Evolutionary conservation across 2,113 vertebrate genomes (phyloP).

Genomic region (Merops nubicus): DNA sequence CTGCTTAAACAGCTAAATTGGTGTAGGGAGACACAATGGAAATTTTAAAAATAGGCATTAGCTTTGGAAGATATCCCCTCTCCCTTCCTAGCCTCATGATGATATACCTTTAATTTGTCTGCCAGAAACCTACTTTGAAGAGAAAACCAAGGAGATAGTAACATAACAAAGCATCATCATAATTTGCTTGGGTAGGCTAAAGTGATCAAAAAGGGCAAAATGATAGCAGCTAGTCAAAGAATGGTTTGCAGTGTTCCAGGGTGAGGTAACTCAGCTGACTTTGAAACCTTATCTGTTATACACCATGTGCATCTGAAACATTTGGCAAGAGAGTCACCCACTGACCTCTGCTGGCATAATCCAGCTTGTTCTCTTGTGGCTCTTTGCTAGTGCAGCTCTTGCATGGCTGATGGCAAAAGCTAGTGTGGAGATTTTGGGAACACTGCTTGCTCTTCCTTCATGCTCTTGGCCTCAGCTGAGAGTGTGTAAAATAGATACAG

Average conservation of each 20-base stretch:
- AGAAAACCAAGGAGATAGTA: not conserved
- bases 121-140: not conserved
- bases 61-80: not conserved
- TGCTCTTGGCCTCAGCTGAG: not conserved
- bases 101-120: not conserved
- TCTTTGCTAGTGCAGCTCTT: not conserved
- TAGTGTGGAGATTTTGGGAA: not conserved
- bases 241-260: not conserved
- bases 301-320: not conserved
- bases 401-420: not conserved
- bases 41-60: not conserved
- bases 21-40: not conserved
- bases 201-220: not conserved
- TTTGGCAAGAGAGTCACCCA: constrained; percentile 6
- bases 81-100: not conserved
- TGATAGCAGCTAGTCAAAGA: not conserved
- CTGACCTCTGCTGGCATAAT: constrained; percentile 55
- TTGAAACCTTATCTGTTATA: not conserved
- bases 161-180: not conserved
- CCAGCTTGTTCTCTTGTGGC: not conserved
- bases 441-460: not conserved
- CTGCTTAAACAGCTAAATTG: not conserved
- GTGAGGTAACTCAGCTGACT: not conserved
- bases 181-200: not conserved
- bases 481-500: not conserved